Conservation (phyloP, 2,888 invertebrate species). For the Bedellia somnulentella region DNA sequence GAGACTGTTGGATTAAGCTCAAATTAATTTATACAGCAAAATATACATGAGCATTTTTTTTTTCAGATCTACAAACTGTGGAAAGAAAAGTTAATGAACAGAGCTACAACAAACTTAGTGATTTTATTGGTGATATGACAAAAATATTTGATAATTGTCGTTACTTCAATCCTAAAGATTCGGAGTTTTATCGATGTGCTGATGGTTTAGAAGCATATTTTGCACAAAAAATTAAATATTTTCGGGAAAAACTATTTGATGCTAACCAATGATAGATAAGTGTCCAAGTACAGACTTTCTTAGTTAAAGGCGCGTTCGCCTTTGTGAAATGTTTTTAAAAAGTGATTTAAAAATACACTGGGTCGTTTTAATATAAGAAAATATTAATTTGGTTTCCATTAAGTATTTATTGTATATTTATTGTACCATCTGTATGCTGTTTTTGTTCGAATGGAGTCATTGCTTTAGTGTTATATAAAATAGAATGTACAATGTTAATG, state of each 20-base stretch:
- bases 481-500: too few species aligned
- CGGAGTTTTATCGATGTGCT: slow-evolving; percentile 94
- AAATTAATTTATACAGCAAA: too few species aligned
- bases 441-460: too few species aligned
- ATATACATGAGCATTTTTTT: too few species aligned
- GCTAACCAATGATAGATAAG: slow-evolving; percentile 40
- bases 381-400: slow-evolving; percentile 33
- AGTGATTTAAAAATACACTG: slow-evolving; percentile 31
- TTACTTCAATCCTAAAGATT: slow-evolving; percentile 94
- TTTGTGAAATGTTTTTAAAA: slow-evolving; percentile 43
- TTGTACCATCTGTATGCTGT: slow-evolving; percentile 35
- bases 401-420: slow-evolving; percentile 54
- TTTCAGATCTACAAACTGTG: slow-evolving; percentile 89
- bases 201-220: slow-evolving; percentile 94
- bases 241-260: slow-evolving; percentile 81
- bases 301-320: slow-evolving; percentile 20
- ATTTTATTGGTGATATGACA: slow-evolving; percentile 97
- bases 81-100: slow-evolving; percentile 83
- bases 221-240: slow-evolving; percentile 88
- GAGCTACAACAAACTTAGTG: slow-evolving; percentile 83
- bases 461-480: too few species aligned
- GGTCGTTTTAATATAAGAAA: slow-evolving; percentile 25
- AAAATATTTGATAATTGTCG: slow-evolving; percentile 99
- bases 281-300: not conserved
- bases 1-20: too few species aligned